Conservation (phyloP, 2,113 vertebrate genomes). For the Chunga burmeisteri region DNA sequence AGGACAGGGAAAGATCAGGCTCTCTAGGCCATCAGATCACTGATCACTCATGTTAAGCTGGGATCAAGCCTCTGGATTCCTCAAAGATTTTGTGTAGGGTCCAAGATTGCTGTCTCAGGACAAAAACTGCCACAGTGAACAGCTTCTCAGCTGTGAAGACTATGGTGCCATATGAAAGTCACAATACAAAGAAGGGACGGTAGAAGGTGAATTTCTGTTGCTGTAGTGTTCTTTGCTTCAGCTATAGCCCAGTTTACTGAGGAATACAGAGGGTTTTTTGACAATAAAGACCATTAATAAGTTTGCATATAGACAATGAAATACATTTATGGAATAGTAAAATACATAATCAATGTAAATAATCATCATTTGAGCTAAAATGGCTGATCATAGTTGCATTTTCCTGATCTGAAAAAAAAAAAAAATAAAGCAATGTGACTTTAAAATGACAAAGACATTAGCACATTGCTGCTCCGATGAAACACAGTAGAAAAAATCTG, state of each 20-base stretch:
- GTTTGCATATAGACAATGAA: background rate
- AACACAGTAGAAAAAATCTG: conserved; percentile 50
- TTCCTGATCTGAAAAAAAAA: background rate
- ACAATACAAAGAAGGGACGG: background rate
- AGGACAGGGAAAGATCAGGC: background rate
- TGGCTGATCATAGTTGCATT: background rate
- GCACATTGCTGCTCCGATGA: background rate
- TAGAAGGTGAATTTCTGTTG: background rate
- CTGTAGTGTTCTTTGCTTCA: background rate
- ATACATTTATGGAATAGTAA: background rate
- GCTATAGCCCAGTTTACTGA: background rate
- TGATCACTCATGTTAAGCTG: background rate
- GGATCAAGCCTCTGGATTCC: background rate
- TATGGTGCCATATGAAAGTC: background rate
- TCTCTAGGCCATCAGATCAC: background rate
- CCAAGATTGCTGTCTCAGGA: background rate
- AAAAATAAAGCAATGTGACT: background rate
- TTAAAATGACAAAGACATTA: conserved; percentile 37
- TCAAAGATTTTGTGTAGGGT: background rate
- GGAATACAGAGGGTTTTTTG: background rate
- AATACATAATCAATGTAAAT: background rate
- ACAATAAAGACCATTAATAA: background rate
- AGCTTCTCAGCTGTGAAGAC: background rate
- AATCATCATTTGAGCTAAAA: background rate
- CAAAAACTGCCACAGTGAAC: background rate